phyloP scores from a whole-genome alignment of 2,888 invertebrate species.

The Lepidochitona cinerea region DNA sequence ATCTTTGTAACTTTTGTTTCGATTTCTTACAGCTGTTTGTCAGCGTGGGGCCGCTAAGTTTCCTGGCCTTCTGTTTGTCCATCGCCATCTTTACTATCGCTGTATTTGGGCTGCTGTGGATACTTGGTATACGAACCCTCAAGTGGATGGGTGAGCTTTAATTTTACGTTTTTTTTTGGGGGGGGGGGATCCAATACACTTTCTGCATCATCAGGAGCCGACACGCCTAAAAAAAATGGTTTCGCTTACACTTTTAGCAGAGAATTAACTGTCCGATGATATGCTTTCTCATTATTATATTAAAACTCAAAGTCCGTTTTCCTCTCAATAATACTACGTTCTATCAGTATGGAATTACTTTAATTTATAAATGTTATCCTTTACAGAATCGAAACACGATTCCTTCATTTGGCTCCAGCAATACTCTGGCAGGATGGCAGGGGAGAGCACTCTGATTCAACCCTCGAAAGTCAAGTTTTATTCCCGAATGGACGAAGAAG shows the following conservation, averaged over 20 bases:
- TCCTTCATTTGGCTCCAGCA: conserved; percentile 55
- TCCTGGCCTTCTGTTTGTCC: conserved; percentile 68
- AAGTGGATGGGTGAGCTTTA: conserved; percentile 67
- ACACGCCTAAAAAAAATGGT: too few species aligned
- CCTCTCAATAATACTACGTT: too few species aligned
- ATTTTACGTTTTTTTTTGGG: too few species aligned
- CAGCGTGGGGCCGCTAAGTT: conserved; percentile 67
- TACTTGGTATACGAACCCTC: conserved; percentile 65
- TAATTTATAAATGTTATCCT: conserved; percentile 8
- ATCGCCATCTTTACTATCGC: conserved; percentile 63
- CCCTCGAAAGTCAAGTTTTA: conserved; percentile 67
- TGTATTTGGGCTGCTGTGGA: conserved; percentile 62
- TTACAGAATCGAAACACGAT: conserved; percentile 39
- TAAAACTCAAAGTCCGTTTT: too few species aligned
- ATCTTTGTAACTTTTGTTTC: too few species aligned
- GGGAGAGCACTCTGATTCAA: conserved; percentile 53
- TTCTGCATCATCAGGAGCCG: too few species aligned
- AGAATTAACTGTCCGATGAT: too few species aligned
- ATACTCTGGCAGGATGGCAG: conserved; percentile 28
- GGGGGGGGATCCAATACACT: too few species aligned
- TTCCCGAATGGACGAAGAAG: conserved; percentile 55
- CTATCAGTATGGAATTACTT: neutral
- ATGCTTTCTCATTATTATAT: too few species aligned
- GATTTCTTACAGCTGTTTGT: conserved; percentile 67
- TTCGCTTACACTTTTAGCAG: too few species aligned